These are phyloP conservation scores for Sapajus apella DNA, from an alignment of 2,113 vertebrate species.

Conservation along the genomic window DNA sequence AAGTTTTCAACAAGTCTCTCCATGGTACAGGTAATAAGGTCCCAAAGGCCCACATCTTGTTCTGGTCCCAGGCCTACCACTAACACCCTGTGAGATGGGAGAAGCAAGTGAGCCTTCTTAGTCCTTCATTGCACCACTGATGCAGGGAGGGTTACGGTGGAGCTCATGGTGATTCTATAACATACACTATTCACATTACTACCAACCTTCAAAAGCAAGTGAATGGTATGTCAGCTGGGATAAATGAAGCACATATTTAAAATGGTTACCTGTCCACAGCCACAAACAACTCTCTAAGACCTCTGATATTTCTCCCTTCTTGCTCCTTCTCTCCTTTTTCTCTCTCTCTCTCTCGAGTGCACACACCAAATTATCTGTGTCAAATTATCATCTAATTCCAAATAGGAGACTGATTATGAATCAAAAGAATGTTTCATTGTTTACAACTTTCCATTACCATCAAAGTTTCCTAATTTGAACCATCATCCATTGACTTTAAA, in stretches of 20 bases:
- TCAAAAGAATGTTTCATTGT: slow-evolving; percentile 13
- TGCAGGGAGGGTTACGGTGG: background rate
- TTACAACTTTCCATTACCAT: background rate
- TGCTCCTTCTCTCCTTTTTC: background rate
- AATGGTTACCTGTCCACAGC: background rate
- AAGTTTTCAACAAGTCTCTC: background rate
- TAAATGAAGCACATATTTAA: background rate
- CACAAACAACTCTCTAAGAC: background rate
- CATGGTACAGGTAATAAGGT: background rate
- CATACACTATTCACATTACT: background rate
- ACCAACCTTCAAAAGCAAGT: background rate
- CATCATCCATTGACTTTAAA: background rate
- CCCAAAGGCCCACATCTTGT: background rate
- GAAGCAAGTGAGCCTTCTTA: background rate
- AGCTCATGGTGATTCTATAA: background rate
- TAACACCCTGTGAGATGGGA: background rate
- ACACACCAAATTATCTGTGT: background rate
- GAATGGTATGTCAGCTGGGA: background rate
- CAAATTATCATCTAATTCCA: background rate
- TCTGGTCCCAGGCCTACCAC: background rate
- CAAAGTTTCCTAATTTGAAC: background rate
- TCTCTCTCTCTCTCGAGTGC: background rate
- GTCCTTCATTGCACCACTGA: background rate
- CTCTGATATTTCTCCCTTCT: background rate
- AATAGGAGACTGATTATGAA: slow-evolving; percentile 40